phyloP scores from a whole-genome alignment of 2,888 invertebrate genomes.

The Dryomyza anilis region DNA sequence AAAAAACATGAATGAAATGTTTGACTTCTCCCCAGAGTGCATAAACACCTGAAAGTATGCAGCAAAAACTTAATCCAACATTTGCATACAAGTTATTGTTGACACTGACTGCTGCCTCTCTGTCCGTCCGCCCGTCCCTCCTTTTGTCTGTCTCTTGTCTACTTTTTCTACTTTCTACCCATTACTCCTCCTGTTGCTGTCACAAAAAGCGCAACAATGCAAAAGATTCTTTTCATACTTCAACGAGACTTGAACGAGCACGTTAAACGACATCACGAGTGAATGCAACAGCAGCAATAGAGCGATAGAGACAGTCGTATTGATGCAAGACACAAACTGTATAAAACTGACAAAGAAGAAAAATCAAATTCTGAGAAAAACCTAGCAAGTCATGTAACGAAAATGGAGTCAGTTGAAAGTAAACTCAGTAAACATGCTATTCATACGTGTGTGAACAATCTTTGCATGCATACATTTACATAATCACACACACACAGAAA shows the following conservation, averaged over 20 bases:
- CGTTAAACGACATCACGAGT: neutral
- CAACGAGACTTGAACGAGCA: neutral
- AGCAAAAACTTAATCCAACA: conserved; percentile 22
- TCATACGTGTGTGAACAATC: neutral
- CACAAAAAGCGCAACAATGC: conserved; percentile 25
- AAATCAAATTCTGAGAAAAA: too few relatives aligned
- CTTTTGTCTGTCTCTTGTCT: neutral
- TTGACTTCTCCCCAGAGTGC: conserved; percentile 17
- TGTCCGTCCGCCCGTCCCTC: neutral
- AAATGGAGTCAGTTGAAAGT: conserved; percentile 15
- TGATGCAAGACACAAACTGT: too few relatives aligned
- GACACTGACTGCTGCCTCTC: neutral
- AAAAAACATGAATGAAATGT: neutral
- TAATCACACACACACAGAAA: too few relatives aligned
- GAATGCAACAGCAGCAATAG: neutral
- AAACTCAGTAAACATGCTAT: neutral
- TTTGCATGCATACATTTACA: too few relatives aligned
- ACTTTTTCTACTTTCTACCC: too few relatives aligned
- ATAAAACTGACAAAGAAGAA: too few relatives aligned
- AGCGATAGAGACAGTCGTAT: neutral
- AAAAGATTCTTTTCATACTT: conserved; percentile 13
- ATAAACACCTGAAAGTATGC: conserved; percentile 27
- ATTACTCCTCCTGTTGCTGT: neutral
- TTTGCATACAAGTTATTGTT: conserved; percentile 15
- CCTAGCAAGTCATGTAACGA: too few relatives aligned